phyloP scores from a whole-genome alignment of 2,888 invertebrate species.

The Chrysina gloriosa region DNA sequence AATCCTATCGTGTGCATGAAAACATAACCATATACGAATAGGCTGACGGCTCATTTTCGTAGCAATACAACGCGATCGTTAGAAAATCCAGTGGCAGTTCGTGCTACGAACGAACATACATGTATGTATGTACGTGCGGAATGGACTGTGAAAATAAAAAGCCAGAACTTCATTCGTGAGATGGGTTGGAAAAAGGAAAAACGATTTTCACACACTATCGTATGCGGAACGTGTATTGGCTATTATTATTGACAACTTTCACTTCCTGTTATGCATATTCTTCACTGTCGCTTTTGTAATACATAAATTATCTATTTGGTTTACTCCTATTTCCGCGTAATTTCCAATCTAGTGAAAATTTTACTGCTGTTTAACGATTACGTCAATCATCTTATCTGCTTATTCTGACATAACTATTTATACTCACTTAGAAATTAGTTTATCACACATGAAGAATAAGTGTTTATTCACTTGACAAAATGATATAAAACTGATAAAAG shows the following conservation, averaged over 20 bases:
- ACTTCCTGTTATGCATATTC: constrained; percentile 18
- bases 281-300: constrained; percentile 3
- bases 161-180: neutral
- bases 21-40: neutral
- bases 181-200: constrained; percentile 3
- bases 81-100: neutral
- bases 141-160: neutral
- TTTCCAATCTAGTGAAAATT: too few species aligned
- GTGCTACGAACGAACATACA: neutral
- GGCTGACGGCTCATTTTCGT: neutral
- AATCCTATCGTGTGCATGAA: too few species aligned
- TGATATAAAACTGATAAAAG: too few species aligned
- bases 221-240: neutral
- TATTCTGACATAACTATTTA: too few species aligned
- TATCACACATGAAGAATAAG: too few species aligned
- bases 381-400: too few species aligned
- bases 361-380: too few species aligned
- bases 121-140: neutral
- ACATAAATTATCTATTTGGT: too few species aligned
- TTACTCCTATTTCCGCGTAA: too few species aligned
- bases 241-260: constrained; percentile 17
- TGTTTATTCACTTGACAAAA: too few species aligned
- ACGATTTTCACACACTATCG: constrained; percentile 4
- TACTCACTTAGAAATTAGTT: too few species aligned
- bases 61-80: neutral